Evolutionary conservation across 2,113 vertebrate species (phyloP), one percentile per base, ranked within the genome.

Genomic region (Austrofundulus limnaeus): DNA sequence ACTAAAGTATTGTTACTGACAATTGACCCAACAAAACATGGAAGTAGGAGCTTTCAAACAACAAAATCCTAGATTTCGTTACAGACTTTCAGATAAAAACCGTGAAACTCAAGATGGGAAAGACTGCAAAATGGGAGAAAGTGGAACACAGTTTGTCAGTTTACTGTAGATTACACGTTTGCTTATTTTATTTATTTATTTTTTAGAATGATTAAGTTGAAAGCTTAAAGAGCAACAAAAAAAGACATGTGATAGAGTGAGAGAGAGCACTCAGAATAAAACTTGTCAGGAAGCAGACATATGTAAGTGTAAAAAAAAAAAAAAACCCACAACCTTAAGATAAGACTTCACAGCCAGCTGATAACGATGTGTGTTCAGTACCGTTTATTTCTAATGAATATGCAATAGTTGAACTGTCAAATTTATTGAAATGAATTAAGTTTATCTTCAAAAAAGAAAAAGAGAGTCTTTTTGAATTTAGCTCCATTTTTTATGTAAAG

Each of bases 61-160:
- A 57, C 15, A 45, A 31, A 17, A 61, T 6, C 15, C 20, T 13
- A 48, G 46, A 58, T 66, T 61, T 28, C 7, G 23, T 66, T 25
- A 41, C 51, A 51, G 28, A 19, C 38, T 57, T 59, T 17, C 7
- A 37, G 11, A 24, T 21, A 20, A 28, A n/a, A 28, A 66, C 17
- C 13, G 8, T 17, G 65, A 59, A 67, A 66, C 25, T 54, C 14
- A 48, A 63, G 58, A 66, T 5, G 2, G 28, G 42, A 47, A n/a
- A 53, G 12, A 12, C 28, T 2, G 25, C 28, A 25, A 19, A 25
- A 28, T 0, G 2, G 4, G 13, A n/a, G 56, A 43, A 79, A 73
- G 16, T 16, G 9, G 17, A 39, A 9, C 9, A 19, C 3, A 48
- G 62, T 31, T 51, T 5, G 10, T 55, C 20, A 16, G 17, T 17